Base-by-base conservation (phyloP, 2,797 vertebrate genomes). In the Schizopygopsis malacanthus region DNA sequence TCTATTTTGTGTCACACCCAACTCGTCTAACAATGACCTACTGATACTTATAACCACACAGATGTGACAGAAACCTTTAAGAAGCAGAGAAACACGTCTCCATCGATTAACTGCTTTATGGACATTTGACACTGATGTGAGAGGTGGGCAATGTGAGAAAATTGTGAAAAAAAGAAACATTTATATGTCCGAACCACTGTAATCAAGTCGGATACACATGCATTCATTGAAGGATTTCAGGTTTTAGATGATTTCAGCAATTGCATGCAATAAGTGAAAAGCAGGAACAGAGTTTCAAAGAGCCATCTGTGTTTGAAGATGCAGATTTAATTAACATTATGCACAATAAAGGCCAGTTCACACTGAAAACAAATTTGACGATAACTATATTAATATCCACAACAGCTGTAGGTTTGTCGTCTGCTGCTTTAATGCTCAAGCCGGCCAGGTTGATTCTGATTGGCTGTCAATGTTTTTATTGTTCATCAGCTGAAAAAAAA, bases 181-280 rank as follows among this genome's bases (percentile, higher is more conserved):
- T 65, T 33, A 65, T 6, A 65, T 16, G 13, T 75, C 50, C 20
- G 16, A 37, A 69, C n/a, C 37, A 41, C 7, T 61, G n/a, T 54
- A 73, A 81, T 50, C 28, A 6, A n/a, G 75, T 80, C 59, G 25
- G 72, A 69, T 65, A 63, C 73, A 78, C 41, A 84, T 13, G 50
- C 79, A 33, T 79, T 86, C 81, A 85, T 41, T 69, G 67, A 61
- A 37, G 15, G 25, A 63, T n/a, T 81, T 77, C 12, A 20, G n/a
- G 13, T 67, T 33, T 84, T 56, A 20, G 47, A 87, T 33, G 76
- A 43, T 15, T 41, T 77, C 56, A 61, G 80, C 33, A 86, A 72
- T 37, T 65, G 72, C 69, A 83, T 81, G 45, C 82, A 71, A 25
- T 25, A 84, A 84, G 72, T 61, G 28, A 81, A 78, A 69, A 83